These are phyloP conservation scores for Neogale vison DNA, from an alignment of 2,113 vertebrate species.

Conservation along the genomic window DNA sequence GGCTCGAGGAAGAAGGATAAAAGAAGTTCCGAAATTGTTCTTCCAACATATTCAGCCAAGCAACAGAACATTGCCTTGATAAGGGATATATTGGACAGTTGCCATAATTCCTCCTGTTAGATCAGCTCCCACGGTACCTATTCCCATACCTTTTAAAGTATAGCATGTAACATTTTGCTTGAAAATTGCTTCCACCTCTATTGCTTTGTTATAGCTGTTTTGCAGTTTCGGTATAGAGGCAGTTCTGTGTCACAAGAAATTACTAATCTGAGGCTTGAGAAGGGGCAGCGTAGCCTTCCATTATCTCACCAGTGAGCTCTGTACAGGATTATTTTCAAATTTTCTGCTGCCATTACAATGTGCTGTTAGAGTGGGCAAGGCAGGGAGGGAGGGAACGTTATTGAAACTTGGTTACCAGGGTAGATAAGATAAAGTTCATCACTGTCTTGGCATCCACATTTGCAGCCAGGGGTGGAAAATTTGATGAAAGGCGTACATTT, in stretches of 20 bases:
- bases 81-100: slow-evolving; percentile 74
- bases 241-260: slow-evolving; percentile 75
- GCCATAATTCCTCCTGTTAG: slow-evolving; percentile 80
- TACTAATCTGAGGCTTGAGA: slow-evolving; percentile 72
- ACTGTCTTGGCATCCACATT: slow-evolving; percentile 84
- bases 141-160: slow-evolving; percentile 76
- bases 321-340: slow-evolving; percentile 82
- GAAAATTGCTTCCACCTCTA: slow-evolving; percentile 68
- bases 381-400: slow-evolving; percentile 82
- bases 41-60: slow-evolving; percentile 77
- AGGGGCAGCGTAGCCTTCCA: slow-evolving; percentile 76
- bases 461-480: slow-evolving; percentile 87
- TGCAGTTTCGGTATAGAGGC: slow-evolving; percentile 56
- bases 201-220: slow-evolving; percentile 70
- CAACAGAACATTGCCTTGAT: slow-evolving; percentile 72
- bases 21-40: slow-evolving; percentile 84
- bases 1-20: slow-evolving; percentile 84
- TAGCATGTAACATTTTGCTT: slow-evolving; percentile 67
- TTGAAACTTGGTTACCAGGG: slow-evolving; percentile 83
- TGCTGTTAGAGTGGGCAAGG: slow-evolving; percentile 79
- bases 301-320: slow-evolving; percentile 86
- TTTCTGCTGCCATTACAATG: slow-evolving; percentile 81
- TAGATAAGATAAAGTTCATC: slow-evolving; percentile 85
- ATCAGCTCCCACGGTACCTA: slow-evolving; percentile 64
- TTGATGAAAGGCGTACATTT: slow-evolving; percentile 91